Evolutionary conservation across 1,140 invertebrate genomes (phyloP).

Genomic region (Aethina tumida): DNA sequence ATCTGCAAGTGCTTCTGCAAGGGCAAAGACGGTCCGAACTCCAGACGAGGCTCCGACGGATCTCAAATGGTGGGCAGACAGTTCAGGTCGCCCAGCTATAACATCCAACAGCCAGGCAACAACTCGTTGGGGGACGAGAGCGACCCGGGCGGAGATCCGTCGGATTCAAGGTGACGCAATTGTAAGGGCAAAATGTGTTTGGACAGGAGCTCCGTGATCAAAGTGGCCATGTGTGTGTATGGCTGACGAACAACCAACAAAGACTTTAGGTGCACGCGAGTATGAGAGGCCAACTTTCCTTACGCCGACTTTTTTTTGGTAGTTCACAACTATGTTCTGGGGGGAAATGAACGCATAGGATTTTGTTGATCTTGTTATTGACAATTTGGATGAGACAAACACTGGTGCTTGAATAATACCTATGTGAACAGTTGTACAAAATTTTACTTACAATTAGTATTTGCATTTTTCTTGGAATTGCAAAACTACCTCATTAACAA

Average conservation of each 20-base stretch:
- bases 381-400: slow-evolving; percentile 1
- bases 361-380: not conserved
- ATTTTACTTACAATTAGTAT: too few relatives aligned
- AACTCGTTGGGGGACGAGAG: slow-evolving; percentile 44
- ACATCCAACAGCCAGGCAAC: slow-evolving; percentile 31
- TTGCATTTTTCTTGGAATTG: too few relatives aligned
- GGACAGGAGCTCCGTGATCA: slow-evolving; percentile 25
- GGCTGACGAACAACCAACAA: slow-evolving; percentile 15
- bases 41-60: slow-evolving; percentile 54
- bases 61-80: slow-evolving; percentile 45
- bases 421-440: too few relatives aligned
- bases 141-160: slow-evolving; percentile 40
- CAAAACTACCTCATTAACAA: too few relatives aligned
- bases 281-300: not conserved
- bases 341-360: not conserved
- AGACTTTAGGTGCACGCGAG: not conserved
- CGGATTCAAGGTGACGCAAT: slow-evolving; percentile 45
- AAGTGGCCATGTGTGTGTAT: slow-evolving; percentile 29
- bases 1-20: slow-evolving; percentile 73
- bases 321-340: too few relatives aligned
- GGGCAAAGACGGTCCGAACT: slow-evolving; percentile 30
- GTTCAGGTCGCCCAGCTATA: slow-evolving; percentile 41
- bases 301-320: not conserved
- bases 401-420: slow-evolving; percentile 6
- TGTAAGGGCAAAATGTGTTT: slow-evolving; percentile 20